Percentiles rank a stretch among this genome's conserved stretches.
phyloP scores from a whole-genome alignment of 2,113 vertebrate genomes.

The Mellivora capensis region DNA sequence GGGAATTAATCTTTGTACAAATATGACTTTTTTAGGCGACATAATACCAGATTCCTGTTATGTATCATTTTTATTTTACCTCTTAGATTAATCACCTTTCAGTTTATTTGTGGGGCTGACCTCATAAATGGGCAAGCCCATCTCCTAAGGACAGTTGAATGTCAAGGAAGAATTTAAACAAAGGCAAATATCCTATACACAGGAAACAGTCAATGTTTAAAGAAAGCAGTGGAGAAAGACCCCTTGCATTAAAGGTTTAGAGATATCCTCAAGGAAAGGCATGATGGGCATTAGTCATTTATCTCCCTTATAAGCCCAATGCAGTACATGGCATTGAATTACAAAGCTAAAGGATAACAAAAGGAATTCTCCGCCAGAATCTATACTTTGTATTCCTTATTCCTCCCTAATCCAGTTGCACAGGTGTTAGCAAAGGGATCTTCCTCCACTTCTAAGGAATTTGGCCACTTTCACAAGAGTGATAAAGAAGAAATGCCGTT shows the following conservation, averaged over 20 bases:
- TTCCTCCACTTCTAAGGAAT: slow-evolving; percentile 42
- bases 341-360: neutral
- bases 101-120: slow-evolving; percentile 29
- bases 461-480: slow-evolving; percentile 11
- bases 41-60: neutral
- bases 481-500: neutral
- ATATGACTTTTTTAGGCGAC: slow-evolving; percentile 37
- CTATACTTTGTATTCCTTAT: neutral
- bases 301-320: neutral
- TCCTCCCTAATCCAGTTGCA: neutral
- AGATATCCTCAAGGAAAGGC: neutral
- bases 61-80: neutral
- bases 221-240: neutral
- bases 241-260: neutral
- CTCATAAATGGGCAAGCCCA: slow-evolving; percentile 34
- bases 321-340: neutral
- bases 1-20: slow-evolving; percentile 35
- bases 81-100: slow-evolving; percentile 25
- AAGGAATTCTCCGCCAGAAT: neutral
- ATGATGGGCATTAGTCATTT: neutral
- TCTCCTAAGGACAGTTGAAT: slow-evolving; percentile 27
- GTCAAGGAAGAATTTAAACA: slow-evolving; percentile 51
- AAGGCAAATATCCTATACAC: neutral
- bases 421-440: slow-evolving; percentile 43
- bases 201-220: neutral